A percentile compares a stretch with the other conserved stretches of the same genome.
Conservation (phyloP, 2,888 invertebrate species). For the Plusia festucae region DNA sequence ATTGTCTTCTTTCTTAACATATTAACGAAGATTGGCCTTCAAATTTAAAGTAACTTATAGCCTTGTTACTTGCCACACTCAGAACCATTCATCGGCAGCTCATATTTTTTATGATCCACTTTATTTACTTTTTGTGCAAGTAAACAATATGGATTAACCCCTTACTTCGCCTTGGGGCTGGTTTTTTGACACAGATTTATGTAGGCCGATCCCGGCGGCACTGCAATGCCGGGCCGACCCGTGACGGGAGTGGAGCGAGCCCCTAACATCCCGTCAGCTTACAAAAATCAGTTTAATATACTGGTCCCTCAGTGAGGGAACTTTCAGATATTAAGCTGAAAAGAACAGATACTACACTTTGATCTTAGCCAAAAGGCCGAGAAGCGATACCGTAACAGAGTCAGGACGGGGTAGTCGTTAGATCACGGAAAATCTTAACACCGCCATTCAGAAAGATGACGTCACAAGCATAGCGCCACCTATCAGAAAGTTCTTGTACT, state of each 20-base stretch:
- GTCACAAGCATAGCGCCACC: conserved; percentile 40
- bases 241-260: conserved; percentile 91
- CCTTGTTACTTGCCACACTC: too few species aligned
- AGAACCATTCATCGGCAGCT: too few species aligned
- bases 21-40: too few species aligned
- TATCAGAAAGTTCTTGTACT: conserved; percentile 10
- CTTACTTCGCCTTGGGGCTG: background rate
- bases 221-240: conserved; percentile 92
- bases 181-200: background rate
- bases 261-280: conserved; percentile 86
- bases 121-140: background rate
- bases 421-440: conserved; percentile 48
- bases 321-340: conserved; percentile 64
- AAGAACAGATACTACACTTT: conserved; percentile 65
- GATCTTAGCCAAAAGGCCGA: conserved; percentile 88
- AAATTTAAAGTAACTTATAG: too few species aligned
- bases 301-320: conserved; percentile 85
- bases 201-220: conserved; percentile 87
- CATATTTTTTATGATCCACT: too few species aligned
- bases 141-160: background rate
- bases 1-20: too few species aligned
- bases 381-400: conserved; percentile 75
- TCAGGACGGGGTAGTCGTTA: conserved; percentile 22
- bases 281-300: conserved; percentile 87
- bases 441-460: conserved; percentile 48